Evolutionary conservation across 2,113 vertebrate species (phyloP).

Genomic region (Synodontis membranacea): DNA sequence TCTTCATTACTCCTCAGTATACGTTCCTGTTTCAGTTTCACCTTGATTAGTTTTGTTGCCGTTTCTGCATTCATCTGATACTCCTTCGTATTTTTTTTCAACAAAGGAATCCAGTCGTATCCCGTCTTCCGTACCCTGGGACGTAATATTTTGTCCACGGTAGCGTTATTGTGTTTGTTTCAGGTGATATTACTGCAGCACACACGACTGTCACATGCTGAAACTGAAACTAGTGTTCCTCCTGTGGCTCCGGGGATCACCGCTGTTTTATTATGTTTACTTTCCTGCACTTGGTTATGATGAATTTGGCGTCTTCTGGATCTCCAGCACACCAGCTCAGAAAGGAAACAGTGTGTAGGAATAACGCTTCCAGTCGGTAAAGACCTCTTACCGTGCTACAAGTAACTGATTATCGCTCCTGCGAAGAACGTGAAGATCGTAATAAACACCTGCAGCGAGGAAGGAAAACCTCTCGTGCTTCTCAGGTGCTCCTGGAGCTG

Average conservation of each 20-base stretch:
- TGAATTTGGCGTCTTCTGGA: background rate
- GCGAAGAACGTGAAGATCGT: conserved; percentile 30
- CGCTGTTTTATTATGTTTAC: conserved; percentile 21
- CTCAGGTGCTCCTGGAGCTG: conserved; percentile 9
- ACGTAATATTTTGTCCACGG: background rate
- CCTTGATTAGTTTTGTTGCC: background rate
- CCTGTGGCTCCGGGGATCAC: background rate
- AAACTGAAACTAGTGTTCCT: background rate
- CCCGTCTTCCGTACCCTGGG: too few relatives aligned
- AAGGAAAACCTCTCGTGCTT: conserved; percentile 2
- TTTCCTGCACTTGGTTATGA: background rate
- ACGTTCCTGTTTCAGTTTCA: background rate
- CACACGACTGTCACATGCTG: background rate
- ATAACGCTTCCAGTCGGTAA: conserved; percentile 23
- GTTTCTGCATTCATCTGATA: background rate
- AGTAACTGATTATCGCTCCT: conserved; percentile 30
- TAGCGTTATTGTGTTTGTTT: background rate
- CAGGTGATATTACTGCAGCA: background rate
- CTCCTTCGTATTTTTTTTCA: background rate
- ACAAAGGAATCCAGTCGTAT: too few relatives aligned
- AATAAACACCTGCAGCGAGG: conserved; percentile 33
- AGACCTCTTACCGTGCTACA: background rate
- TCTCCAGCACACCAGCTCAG: conserved; percentile 16
- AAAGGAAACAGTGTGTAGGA: conserved; percentile 24
- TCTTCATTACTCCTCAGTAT: background rate